Evolutionary conservation across 2,113 vertebrate species (phyloP).

Genomic region (Colius striatus): DNA sequence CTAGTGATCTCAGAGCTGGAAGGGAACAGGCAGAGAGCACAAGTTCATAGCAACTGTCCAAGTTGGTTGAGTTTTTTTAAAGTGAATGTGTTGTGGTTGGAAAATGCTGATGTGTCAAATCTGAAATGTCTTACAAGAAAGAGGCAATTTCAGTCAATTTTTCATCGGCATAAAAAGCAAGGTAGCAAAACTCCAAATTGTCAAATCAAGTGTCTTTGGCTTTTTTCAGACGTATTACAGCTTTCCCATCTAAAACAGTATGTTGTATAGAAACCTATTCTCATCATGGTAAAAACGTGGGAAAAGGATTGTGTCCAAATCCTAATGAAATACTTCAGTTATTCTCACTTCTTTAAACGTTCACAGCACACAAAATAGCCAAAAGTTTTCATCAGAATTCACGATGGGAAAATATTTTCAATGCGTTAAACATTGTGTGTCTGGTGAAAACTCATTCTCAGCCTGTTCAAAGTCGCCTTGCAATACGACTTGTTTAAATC

Average conservation of each 20-base stretch:
- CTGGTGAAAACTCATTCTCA: not conserved
- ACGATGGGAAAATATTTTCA: not conserved
- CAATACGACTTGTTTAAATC: not conserved
- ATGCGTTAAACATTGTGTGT: not conserved
- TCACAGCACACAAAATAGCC: not conserved
- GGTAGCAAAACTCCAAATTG: not conserved
- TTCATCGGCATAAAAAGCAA: constrained; percentile 13
- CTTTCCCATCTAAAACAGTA: not conserved
- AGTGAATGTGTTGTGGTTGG: constrained; percentile 18
- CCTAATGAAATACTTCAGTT: not conserved
- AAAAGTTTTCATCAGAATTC: not conserved
- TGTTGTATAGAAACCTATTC: not conserved
- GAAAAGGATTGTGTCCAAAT: not conserved
- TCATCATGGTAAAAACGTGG: not conserved
- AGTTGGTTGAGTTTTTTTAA: not conserved
- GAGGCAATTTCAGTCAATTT: not conserved
- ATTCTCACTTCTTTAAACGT: not conserved
- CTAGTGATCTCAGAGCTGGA: constrained; percentile 23
- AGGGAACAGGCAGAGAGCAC: not conserved
- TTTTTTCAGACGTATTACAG: not conserved
- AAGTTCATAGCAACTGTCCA: not conserved
- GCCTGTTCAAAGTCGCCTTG: not conserved
- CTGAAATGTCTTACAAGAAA: not conserved
- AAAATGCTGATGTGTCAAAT: constrained; percentile 40
- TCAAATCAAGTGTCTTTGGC: not conserved